phyloP scores from a whole-genome alignment of 2,113 vertebrate species.

The Protomyctophum bolini region DNA sequence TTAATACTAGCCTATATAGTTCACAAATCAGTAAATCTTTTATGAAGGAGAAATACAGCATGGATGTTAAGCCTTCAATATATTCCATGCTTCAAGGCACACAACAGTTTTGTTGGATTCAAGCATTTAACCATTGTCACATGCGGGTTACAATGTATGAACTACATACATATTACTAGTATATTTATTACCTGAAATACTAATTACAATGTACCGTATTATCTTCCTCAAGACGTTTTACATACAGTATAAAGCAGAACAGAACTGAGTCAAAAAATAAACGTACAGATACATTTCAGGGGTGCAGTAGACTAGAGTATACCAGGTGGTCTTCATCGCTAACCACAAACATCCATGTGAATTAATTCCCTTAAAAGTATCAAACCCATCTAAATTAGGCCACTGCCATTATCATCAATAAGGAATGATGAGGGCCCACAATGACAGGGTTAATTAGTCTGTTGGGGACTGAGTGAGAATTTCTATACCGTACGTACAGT shows the following conservation, averaged over 20 bases:
- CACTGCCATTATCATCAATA: constrained; percentile 80
- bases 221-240: constrained; percentile 5
- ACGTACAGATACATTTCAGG: constrained; percentile 6
- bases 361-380: constrained; percentile 76
- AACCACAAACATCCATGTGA: constrained; percentile 53
- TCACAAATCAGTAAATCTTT: too few species aligned
- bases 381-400: constrained; percentile 69
- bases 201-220: too few species aligned
- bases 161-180: too few species aligned
- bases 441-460: constrained; percentile 76
- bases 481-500: constrained; percentile 72
- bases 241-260: background rate
- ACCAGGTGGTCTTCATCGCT: constrained; percentile 40
- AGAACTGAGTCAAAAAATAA: constrained; percentile 1
- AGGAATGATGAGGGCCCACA: constrained; percentile 67
- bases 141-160: too few species aligned
- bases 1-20: too few species aligned
- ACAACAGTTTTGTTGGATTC: too few species aligned
- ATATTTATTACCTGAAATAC: too few species aligned
- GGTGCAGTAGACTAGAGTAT: constrained; percentile 12
- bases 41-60: too few species aligned
- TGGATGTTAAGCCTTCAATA: too few species aligned
- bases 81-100: too few species aligned
- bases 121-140: too few species aligned
- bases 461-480: constrained; percentile 63